A percentile compares a stretch with the other conserved stretches of the same genome.
Conservation (phyloP, 2,797 vertebrate species). For the Chlorospingus flavigularis region DNA sequence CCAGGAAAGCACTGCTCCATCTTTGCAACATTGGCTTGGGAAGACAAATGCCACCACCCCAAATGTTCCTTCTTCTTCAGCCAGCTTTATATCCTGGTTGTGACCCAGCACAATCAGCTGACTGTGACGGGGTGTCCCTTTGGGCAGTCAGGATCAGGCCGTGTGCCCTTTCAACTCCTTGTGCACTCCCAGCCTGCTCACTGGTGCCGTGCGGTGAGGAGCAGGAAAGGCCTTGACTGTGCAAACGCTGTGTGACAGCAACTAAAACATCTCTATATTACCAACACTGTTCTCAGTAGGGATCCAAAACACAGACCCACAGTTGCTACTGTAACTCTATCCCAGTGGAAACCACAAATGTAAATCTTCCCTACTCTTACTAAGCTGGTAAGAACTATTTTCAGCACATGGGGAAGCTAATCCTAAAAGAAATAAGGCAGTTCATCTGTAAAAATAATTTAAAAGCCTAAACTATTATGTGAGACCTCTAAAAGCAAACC, state of each 20-base stretch:
- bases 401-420: neutral
- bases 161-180: neutral
- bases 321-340: neutral
- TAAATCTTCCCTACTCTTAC: neutral
- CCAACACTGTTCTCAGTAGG: neutral
- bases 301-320: neutral
- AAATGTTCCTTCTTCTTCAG: neutral
- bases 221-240: neutral
- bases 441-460: neutral
- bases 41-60: neutral
- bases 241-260: neutral
- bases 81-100: neutral
- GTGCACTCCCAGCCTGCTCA: neutral
- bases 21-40: neutral
- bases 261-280: neutral
- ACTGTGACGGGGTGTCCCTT: no score
- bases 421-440: neutral
- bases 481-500: neutral
- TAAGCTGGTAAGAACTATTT: neutral
- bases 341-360: neutral
- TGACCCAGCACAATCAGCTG: neutral
- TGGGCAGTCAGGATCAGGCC: no score
- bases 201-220: neutral
- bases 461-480: neutral
- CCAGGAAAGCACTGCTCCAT: neutral